Evolutionary conservation across 2,797 vertebrate genomes (phyloP).

Genomic region (Myioborus melanocephalus): DNA sequence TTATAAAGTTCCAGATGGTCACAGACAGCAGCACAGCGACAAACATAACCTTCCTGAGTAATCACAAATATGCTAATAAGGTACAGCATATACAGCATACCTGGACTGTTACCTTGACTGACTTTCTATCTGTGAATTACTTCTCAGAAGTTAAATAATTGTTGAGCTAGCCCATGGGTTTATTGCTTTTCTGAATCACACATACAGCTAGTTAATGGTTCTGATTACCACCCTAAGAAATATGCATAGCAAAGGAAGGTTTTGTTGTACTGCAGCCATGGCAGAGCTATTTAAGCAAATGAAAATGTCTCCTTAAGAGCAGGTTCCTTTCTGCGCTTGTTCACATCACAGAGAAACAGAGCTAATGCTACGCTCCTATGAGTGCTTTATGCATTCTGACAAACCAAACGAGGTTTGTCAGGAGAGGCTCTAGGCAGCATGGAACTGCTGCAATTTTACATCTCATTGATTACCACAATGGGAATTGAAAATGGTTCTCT

Average conservation of each 20-base stretch:
- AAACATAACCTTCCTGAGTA: neutral
- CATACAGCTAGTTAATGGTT: neutral
- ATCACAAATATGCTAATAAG: neutral
- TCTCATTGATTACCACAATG: constrained; percentile 67
- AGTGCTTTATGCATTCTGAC: constrained; percentile 65
- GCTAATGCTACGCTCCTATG: constrained; percentile 48
- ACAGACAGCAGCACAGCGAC: neutral
- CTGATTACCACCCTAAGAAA: neutral
- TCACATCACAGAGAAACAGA: constrained; percentile 38
- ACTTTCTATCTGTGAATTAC: neutral
- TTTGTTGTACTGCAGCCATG: neutral
- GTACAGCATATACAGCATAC: neutral
- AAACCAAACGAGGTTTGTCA: constrained; percentile 65
- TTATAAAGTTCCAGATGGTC: neutral
- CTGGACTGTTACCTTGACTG: neutral
- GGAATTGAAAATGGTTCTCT: constrained; percentile 43
- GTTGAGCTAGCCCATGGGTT: neutral
- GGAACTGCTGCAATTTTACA: constrained; percentile 71
- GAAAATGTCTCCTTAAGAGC: constrained; percentile 40
- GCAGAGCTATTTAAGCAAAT: constrained; percentile 39
- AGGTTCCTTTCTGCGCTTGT: constrained; percentile 33
- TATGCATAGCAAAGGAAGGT: neutral
- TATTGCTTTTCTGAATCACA: neutral
- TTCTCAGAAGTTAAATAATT: neutral
- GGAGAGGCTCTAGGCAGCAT: constrained; percentile 63